These are phyloP conservation scores for Planococcus citri DNA, from an alignment of 1,140 invertebrate species.

Conservation along the genomic window DNA sequence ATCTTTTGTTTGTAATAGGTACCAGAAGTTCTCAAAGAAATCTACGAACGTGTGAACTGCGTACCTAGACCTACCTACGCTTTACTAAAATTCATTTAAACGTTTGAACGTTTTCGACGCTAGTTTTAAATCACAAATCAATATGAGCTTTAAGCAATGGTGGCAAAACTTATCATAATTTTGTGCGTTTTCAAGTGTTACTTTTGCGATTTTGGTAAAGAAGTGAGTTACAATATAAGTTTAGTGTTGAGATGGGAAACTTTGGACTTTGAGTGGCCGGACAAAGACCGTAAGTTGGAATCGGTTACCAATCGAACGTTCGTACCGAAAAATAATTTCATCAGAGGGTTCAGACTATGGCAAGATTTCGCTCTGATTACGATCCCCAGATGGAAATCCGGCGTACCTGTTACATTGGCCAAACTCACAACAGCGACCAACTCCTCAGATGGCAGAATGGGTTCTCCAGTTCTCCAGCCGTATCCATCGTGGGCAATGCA, in stretches of 20 bases:
- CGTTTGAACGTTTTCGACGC: background rate
- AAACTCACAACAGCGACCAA: too few species aligned
- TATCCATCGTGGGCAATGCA: conserved; percentile 56
- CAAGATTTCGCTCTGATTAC: conserved; percentile 48
- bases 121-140: background rate
- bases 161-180: background rate
- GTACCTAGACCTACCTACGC: too few species aligned
- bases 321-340: conserved; percentile 45
- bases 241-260: conserved; percentile 37
- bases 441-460: conserved; percentile 34
- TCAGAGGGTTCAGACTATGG: conserved; percentile 48
- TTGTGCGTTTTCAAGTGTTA: background rate
- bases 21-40: background rate
- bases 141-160: background rate
- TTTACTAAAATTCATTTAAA: background rate
- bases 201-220: conserved; percentile 9
- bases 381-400: conserved; percentile 46
- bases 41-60: too few species aligned
- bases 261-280: conserved; percentile 34
- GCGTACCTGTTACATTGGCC: conserved; percentile 51
- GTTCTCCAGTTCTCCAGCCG: conserved; percentile 44
- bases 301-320: conserved; percentile 40
- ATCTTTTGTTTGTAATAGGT: background rate
- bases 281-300: conserved; percentile 33
- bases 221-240: conserved; percentile 29